Conservation (phyloP, 2,113 vertebrate genomes). For the Hydrolagus affinis region DNA sequence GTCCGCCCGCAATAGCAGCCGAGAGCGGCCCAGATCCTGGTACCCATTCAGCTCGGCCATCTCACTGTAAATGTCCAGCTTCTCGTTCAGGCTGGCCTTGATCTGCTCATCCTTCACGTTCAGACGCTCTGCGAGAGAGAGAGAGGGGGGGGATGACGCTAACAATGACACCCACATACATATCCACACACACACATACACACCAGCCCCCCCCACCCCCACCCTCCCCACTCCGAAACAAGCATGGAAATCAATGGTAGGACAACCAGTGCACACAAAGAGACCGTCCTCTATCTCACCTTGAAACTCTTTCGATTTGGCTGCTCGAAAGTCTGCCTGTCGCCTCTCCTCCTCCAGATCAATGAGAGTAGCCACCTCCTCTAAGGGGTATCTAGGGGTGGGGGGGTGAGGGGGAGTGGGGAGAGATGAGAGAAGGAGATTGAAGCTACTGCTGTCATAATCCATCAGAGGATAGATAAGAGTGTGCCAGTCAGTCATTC, state of each 20-base stretch:
- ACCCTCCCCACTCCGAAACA: no score
- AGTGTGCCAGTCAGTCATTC: no score
- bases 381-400: constrained; percentile 74
- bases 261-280: no score
- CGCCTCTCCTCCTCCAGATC: constrained; percentile 68
- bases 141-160: not conserved
- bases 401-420: not conserved
- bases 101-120: constrained; percentile 70
- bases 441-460: not conserved
- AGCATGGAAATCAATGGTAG: no score
- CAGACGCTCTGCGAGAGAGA: constrained; percentile 62
- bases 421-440: not conserved
- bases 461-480: no score
- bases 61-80: constrained; percentile 80
- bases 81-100: constrained; percentile 67
- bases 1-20: constrained; percentile 65
- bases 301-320: constrained; percentile 73
- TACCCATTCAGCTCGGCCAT: constrained; percentile 65
- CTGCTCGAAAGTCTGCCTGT: constrained; percentile 48
- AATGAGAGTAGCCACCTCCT: constrained; percentile 63
- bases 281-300: constrained; percentile 52
- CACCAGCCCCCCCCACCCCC: no score
- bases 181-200: no score
- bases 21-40: constrained; percentile 54
- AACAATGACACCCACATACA: no score